Base-by-base conservation (phyloP, 2,113 vertebrate genomes). In the Poeciliopsis turrubarensis region DNA sequence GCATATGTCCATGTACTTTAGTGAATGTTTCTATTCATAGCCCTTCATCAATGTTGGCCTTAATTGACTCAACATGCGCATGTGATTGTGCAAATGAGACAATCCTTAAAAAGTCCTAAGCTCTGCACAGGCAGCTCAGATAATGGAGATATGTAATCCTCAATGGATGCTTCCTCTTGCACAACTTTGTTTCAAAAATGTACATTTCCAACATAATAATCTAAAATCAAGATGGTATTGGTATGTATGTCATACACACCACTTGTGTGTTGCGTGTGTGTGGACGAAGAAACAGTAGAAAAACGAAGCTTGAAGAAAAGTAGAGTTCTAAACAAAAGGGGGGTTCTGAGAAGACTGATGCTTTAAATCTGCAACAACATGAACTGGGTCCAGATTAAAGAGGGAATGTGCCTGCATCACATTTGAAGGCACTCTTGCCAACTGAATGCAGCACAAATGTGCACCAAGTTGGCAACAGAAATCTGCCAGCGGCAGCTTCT, bases 11-110 rank as follows among this genome's bases (percentile, higher is more conserved):
- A n/a, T 25, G 17, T 19, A 57, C 1, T 39, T 65, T 60, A 71
- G 54, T 51, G 31, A 41, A 84, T 75, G 27, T 31, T 74, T 17
- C 27, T 70, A 78, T 78, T 86, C 79, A 77, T 70, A 80, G 78
- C 69, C 78, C 75, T 70, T 27, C 10, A 83, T 81, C 72, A 70
- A 22, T 84, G 85, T 82, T 81, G 81, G 73, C 78, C 77, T 60
- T 89, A 87, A 88, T 88, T 87, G 77, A 89, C 86, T 87, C 78
- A 85, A 76, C 88, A 84, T 83, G 79, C 71, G 85, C 77, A 25
- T 54, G 85, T 89, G 90, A 88, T 85, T 67, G 90, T 84, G 77
- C 85, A 91, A 89, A 89, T 89, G 88, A 86, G 79, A 76, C 79
- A 84, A 82, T 87, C 78, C 83, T 84, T 84, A 88, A 87, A 89